Conservation (phyloP, 2,113 vertebrate species). For the Coptodon bakossiorum region DNA sequence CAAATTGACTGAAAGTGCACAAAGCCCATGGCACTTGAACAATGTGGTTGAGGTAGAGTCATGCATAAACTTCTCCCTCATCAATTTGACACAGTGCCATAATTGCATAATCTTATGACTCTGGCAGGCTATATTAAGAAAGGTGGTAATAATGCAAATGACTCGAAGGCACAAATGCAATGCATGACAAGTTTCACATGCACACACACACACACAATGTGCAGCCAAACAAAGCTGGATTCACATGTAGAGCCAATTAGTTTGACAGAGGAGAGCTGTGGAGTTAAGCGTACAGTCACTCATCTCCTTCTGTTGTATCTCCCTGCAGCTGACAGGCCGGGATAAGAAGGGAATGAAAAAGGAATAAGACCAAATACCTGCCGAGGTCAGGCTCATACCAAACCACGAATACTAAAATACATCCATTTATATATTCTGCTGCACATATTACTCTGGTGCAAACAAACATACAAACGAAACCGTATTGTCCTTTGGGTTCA, state of each 20-base stretch:
- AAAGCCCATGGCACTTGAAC: background rate
- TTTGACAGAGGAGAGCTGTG: constrained; percentile 18
- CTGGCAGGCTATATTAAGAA: constrained; percentile 29
- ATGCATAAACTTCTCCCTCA: background rate
- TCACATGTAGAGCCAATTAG: constrained; percentile 48
- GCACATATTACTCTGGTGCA: background rate
- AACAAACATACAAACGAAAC: background rate
- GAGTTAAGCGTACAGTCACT: constrained; percentile 22
- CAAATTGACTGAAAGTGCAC: background rate
- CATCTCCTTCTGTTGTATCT: background rate
- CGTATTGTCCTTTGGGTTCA: background rate
- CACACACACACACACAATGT: background rate
- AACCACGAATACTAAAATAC: background rate
- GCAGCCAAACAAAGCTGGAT: background rate
- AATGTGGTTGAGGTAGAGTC: background rate
- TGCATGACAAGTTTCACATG: background rate
- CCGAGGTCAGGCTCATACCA: background rate
- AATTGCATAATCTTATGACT: constrained; percentile 24
- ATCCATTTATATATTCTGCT: background rate
- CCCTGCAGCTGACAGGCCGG: background rate
- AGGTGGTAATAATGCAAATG: constrained; percentile 20
- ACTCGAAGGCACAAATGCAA: background rate
- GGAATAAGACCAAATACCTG: background rate
- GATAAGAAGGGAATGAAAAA: background rate
- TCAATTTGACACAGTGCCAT: constrained; percentile 20